Evolutionary conservation across 2,888 invertebrate genomes (phyloP), one percentile per base, ranked within the genome.

Genomic region (Drosophila meridionalis): DNA sequence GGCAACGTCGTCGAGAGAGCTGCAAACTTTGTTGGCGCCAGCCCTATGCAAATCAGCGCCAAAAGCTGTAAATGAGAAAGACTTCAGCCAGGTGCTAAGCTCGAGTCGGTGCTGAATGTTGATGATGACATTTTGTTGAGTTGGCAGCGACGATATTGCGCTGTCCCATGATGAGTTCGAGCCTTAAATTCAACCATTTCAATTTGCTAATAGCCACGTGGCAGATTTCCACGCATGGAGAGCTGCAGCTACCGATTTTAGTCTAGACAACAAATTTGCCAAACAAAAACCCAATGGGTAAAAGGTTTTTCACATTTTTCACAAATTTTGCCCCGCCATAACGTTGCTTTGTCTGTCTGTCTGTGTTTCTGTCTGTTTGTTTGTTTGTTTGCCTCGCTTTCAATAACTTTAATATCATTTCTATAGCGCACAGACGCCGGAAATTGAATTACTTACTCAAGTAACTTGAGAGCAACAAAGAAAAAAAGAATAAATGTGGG

Each of bases 191-290:
- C 65, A 82, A 62, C 79, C 70, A 71, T 78, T 87, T 69, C 84
- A 84, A 83, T 83, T 87, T 87, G 68, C 76, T 83, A 83, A 83
- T 84, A 83, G 84, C 82, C 85, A 87, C 57, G 79, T 87, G 87
- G 67, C 87, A 73, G 73, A 83, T 83, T 81, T 83, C 67, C 82
- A 73, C 73, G 76, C 82, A 73, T 78, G 53, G 64, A 55, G 68
- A 74, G 34, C 63, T 78, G 62, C 43, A 69, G 26, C 76, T 43
- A 60, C 2, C 32, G 42, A 71, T 63, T 68, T 63, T 52, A 55
- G 87, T 83, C 87, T 87, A 83, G 83, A 83, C 83, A 83, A 78
- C 78, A 82, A 82, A 82, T 87, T 83, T 76, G 58, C 66, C 80
- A 73, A 80, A 69, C 66, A 73, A 67, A 79, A 79, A 69, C 53